Percentiles rank a stretch among this genome's conserved stretches.
Evolutionary conservation across 2,113 vertebrate genomes (phyloP).

Genomic region (Muscicapa adusta): DNA sequence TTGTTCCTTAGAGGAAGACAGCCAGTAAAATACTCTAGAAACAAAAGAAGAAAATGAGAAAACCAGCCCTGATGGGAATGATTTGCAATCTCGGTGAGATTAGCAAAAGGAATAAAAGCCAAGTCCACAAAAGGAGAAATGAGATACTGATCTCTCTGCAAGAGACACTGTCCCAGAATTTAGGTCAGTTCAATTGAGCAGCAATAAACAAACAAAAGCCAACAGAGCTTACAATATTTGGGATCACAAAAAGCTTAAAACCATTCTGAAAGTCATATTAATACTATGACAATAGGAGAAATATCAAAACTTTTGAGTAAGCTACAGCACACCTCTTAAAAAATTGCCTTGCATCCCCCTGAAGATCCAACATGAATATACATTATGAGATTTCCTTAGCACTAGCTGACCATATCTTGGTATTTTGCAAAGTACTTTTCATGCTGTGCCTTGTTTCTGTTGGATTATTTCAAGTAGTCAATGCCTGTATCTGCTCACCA

Average conservation of each 20-base stretch:
- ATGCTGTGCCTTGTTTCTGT: not conserved
- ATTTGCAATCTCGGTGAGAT: conserved; percentile 6
- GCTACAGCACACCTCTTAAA: not conserved
- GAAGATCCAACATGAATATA: not conserved
- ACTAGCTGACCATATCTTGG: not conserved
- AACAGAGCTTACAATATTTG: not conserved
- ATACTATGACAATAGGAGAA: not conserved
- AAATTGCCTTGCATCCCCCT: rapidly evolving
- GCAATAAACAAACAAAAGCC: not conserved
- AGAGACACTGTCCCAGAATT: not conserved
- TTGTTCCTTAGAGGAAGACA: not conserved
- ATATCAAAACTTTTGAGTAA: not conserved
- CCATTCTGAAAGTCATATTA: not conserved
- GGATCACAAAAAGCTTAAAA: not conserved
- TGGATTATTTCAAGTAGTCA: not conserved
- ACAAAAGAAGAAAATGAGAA: conserved; percentile 37
- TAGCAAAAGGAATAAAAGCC: not conserved
- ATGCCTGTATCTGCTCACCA: not conserved
- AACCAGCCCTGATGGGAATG: not conserved
- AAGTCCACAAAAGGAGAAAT: conserved; percentile 23
- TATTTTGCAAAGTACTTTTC: not conserved
- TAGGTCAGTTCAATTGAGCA: not conserved
- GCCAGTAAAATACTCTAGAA: conserved; percentile 9
- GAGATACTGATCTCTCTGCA: conserved; percentile 10
- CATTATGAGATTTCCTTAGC: not conserved